Evolutionary conservation across 2,113 vertebrate species (phyloP), one percentile per base, ranked within the genome.

Genomic region (Bombycilla garrulus): DNA sequence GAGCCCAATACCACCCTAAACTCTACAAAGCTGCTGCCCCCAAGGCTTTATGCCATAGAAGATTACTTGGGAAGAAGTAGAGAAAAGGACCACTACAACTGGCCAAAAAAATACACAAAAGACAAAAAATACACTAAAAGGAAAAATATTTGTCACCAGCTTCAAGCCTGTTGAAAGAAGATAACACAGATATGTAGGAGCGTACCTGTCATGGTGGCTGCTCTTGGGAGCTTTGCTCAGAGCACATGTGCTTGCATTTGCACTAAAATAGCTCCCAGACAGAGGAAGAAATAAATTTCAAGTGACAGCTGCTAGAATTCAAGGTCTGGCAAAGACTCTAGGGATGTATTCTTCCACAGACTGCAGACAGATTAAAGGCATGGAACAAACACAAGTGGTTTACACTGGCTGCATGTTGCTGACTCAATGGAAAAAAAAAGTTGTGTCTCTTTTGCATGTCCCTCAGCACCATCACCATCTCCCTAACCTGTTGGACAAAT

Each of bases 231-330:
- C 64, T n/a, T 47, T 77, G 65, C 70, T 93, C 20, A 31, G 73
- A 69, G 58, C 40, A 73, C 4, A 0, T 80, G 67, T 86, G 35
- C 64, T 80, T 86, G 38, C 54, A 28, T 77, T 88, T 70, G 76
- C 58, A 67, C 76, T 51, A 78, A 96, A 95, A 93, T 88, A 92
- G 82, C 91, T 95, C 33, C 83, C 72, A 92, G 86, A 81, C 58
- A 92, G 86, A 17, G 38, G 24, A 60, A 81, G 42, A 91, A 90
- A 81, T 25, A 91, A 86, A 96, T 88, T 42, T 77, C 35, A 96
- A 88, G 72, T 92, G 95, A 71, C 91, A 94, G 64, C 44, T 92
- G 56, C 38, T 86, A 9, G 4, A 92, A 90, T 40, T 84, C 77
- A 86, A 94, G 77, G 77, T 71, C 88, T 78, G 15, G 60, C 24